Evolutionary conservation across 2,888 invertebrate species (phyloP), one percentile per base, ranked within the genome.

Genomic region (Drosophila robusta): DNA sequence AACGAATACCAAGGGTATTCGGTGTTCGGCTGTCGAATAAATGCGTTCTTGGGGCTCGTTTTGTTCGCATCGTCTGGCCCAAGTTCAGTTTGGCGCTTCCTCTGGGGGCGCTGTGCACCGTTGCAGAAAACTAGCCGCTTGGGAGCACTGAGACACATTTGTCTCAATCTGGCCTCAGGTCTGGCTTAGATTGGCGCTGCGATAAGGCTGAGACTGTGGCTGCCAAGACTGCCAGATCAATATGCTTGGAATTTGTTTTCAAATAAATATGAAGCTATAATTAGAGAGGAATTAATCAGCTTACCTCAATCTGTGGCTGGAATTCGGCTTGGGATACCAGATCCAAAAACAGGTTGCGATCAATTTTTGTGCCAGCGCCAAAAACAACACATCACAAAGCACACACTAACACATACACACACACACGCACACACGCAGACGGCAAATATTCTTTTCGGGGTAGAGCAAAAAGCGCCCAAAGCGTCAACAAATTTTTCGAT

Each of bases 121-220:
- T 74, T 69, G 75, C 75, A 78, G 78, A 74, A 75, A 78, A 74
- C 63, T 32, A 72, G 41, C 46, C 70, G 65, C 72, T 70, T 73
- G 76, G 47, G 56, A 46, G 51, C 42, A 14, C 41, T 38, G 54
- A 64, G 54, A 66, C 36, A 54, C 41, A 45, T 67, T 49, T 66
- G 44, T 11, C 41, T 11, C 52, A 52, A 39, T 47, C 36, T 57
- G 52, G 57, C 67, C 73, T 56, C 51, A 57, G 32, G 50, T 41
- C 49, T 14, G 62, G 55, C 55, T 47, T 56, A 54, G 52, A 63
- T 70, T 41, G 62, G 72, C 39, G 29, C 24, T 42, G 68, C 74
- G 67, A 68, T 71, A 64, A n/a, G n/a, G 14, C 14, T 5, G 16
- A 26, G 26, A 34, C 41, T 24, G 36, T 4, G 39, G 7, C 14